Evolutionary conservation across 2,888 invertebrate species (phyloP).

Genomic region (Aspidiotus destructor): DNA sequence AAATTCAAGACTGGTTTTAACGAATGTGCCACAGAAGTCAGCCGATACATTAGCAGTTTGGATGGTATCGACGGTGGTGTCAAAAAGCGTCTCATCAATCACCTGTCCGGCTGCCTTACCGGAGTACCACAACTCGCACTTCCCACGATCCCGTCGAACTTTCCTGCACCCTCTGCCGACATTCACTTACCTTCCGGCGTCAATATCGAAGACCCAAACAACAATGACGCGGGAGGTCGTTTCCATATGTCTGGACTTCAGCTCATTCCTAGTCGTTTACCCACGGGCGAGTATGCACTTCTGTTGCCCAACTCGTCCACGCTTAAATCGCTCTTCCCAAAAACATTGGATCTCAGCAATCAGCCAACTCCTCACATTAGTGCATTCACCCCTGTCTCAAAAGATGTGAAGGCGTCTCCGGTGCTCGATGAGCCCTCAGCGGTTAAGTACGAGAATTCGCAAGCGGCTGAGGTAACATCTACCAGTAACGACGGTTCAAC

Average conservation of each 20-base stretch:
- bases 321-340: slow-evolving; percentile 44
- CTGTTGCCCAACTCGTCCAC: slow-evolving; percentile 50
- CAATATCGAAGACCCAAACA: slow-evolving; percentile 34
- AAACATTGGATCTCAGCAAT: slow-evolving; percentile 39
- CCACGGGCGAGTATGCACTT: slow-evolving; percentile 56
- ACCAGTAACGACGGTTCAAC: slow-evolving; percentile 30
- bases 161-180: slow-evolving; percentile 39
- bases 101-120: slow-evolving; percentile 55
- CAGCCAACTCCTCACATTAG: slow-evolving; percentile 38
- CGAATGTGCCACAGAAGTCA: slow-evolving; percentile 69
- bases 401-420: slow-evolving; percentile 22
- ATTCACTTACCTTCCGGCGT: slow-evolving; percentile 1
- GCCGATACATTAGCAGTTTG: slow-evolving; percentile 54
- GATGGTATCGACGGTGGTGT: slow-evolving; percentile 54
- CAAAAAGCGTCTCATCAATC: slow-evolving; percentile 55
- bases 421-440: slow-evolving; percentile 18
- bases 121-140: slow-evolving; percentile 49
- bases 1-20: slow-evolving; percentile 80
- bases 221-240: slow-evolving; percentile 32
- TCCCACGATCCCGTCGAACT: slow-evolving; percentile 41
- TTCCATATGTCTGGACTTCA: slow-evolving; percentile 45
- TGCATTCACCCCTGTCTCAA: slow-evolving; percentile 41
- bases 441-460: slow-evolving; percentile 22
- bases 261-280: slow-evolving; percentile 55
- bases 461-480: slow-evolving; percentile 33